These are phyloP conservation scores for Cnemophilus loriae DNA, from an alignment of 2,113 vertebrate species.

Conservation along the genomic window DNA sequence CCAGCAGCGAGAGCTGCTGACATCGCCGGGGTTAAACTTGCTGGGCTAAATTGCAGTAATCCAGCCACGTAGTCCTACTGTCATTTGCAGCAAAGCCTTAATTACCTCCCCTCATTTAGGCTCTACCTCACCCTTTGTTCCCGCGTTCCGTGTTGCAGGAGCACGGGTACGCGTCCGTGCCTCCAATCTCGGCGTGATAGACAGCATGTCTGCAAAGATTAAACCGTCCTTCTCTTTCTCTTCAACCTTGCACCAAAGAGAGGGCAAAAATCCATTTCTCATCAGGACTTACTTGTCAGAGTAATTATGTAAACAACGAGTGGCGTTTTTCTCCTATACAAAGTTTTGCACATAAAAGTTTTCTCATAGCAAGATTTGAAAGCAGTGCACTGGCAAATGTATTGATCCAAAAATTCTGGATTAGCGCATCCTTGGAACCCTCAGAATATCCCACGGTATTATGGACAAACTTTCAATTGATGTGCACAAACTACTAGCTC, in stretches of 20 bases:
- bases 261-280: neutral
- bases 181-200: rapidly evolving
- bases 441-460: neutral
- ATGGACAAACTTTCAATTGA: neutral
- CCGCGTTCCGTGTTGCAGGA: neutral
- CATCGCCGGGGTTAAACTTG: rapidly evolving
- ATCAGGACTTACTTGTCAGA: neutral
- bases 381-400: neutral
- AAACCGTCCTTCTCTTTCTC: neutral
- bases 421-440: neutral
- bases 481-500: neutral
- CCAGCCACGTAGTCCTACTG: neutral
- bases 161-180: no score
- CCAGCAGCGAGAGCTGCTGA: no score
- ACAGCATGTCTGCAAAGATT: neutral
- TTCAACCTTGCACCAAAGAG: neutral
- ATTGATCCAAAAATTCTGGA: rapidly evolving
- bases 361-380: neutral
- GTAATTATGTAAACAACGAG: neutral
- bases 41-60: no score
- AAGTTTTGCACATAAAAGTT: neutral
- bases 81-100: neutral
- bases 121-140: neutral
- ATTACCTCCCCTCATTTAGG: neutral
- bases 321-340: neutral